These are phyloP conservation scores for Philereme transversata DNA, from an alignment of 2,888 invertebrate species.

Conservation along the genomic window DNA sequence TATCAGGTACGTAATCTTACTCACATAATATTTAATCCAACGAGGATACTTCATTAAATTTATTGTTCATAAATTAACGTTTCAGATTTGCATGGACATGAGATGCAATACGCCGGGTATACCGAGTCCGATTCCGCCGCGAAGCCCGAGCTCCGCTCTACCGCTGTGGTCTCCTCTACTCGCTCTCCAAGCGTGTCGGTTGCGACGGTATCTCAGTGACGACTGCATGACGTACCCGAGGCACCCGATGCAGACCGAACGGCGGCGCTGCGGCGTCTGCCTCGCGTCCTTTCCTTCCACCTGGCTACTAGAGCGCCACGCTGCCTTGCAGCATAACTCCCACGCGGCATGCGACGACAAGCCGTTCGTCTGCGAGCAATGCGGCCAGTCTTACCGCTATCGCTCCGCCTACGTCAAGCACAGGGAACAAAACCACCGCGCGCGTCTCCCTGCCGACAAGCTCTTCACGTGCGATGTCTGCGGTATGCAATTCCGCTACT, in stretches of 20 bases:
- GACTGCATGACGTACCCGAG: conserved; percentile 78
- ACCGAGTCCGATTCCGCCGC: conserved; percentile 64
- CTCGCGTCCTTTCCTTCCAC: conserved; percentile 94
- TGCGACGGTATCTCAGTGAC: conserved; percentile 78
- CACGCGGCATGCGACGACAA: conserved; percentile 89
- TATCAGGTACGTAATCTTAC: conserved; percentile 28
- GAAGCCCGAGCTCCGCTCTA: conserved; percentile 57
- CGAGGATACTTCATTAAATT: not conserved
- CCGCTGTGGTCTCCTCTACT: conserved; percentile 78
- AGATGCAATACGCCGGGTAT: conserved; percentile 62
- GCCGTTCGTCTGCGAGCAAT: conserved; percentile 95
- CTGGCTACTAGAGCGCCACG: conserved; percentile 94
- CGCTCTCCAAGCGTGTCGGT: conserved; percentile 76
- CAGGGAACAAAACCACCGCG: conserved; percentile 94
- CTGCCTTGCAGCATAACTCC: conserved; percentile 91
- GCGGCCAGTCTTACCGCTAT: conserved; percentile 95
- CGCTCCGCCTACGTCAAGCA: conserved; percentile 90
- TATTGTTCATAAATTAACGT: conserved; percentile 23
- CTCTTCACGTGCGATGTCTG: conserved; percentile 96
- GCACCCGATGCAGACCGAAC: conserved; percentile 66
- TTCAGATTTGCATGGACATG: conserved; percentile 81
- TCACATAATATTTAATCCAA: not conserved
- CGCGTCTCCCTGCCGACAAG: conserved; percentile 93
- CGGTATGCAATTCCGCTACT: conserved; percentile 95
- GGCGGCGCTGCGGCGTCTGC: conserved; percentile 91